Evolutionary conservation across 2,888 invertebrate genomes (phyloP), one percentile per base, ranked within the genome.

Genomic region (Machimus rusticus): DNA sequence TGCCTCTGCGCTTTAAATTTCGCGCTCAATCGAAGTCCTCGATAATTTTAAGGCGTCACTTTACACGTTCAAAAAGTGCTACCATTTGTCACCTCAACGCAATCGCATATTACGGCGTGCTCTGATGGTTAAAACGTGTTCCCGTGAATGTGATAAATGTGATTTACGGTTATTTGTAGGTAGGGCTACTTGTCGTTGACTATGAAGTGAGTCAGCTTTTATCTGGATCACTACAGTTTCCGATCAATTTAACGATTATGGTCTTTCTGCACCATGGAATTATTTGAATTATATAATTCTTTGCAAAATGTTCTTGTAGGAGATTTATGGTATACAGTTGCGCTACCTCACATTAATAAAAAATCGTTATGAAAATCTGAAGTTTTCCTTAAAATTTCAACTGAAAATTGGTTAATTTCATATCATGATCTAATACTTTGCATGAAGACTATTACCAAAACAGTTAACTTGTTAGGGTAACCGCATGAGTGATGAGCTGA

Each of bases 61-160:
- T 84, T 57, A 84, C 84, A 57, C 34, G 19, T 39, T 8, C 57
- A 85, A 82, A 88, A 88, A 81, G 86, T 86, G 88, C 88, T 86
- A 88, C 88, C 86, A 86, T 88, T 88, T 88, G 88, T 88, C 88
- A 88, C 88, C 86, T 86, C 39, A 19, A 39, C 74, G 55, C 28
- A 37, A 66, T 66, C 57, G 37, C 57, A 66, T 66, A 39, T 82
- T 82, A 55, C 82, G 34, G 14, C 46, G 77, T 43, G 46, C 23
- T 46, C 19, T 46, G 78, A 46, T 78, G 37, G 43, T 23, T 78
- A 23, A 19, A 46, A 78, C 78, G 5, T 16, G 76, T 76, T 39
- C 37, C 34, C 16, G 34, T 19, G 43, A 78, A 46, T 43, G 28
- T 78, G 23, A 19, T 46, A 43, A 78, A 43, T 4, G 78, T 78